These are phyloP conservation scores for Netelia melanura DNA, from an alignment of 2,888 invertebrate species.

Conservation along the genomic window DNA sequence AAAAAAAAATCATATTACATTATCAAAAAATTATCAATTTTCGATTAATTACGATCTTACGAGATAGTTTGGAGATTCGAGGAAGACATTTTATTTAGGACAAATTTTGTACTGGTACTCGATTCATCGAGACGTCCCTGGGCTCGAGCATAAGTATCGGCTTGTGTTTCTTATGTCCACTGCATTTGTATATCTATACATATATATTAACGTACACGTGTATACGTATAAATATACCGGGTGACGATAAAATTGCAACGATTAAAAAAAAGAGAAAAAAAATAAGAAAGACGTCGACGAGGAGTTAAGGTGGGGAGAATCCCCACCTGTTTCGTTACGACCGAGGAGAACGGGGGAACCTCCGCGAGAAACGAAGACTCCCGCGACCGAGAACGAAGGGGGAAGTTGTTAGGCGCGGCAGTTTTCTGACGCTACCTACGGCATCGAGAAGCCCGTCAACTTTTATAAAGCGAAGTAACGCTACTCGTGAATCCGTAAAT, in stretches of 20 bases:
- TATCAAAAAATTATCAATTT: no score
- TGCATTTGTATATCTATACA: neutral
- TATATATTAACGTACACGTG: neutral
- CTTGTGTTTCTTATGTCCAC: slow-evolving; percentile 14
- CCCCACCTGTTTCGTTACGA: slow-evolving; percentile 80
- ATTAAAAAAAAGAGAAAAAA: neutral
- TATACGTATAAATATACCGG: slow-evolving; percentile 42
- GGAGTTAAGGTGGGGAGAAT: slow-evolving; percentile 66
- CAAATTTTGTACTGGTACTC: slow-evolving; percentile 21
- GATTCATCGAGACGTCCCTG: slow-evolving; percentile 45
- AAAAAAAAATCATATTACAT: no score
- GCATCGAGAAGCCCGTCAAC: slow-evolving; percentile 70
- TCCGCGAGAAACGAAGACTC: slow-evolving; percentile 65
- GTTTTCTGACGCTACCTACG: slow-evolving; percentile 79
- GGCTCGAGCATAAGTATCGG: slow-evolving; percentile 24
- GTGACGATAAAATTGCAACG: slow-evolving; percentile 23
- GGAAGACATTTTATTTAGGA: neutral
- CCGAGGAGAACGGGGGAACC: slow-evolving; percentile 69
- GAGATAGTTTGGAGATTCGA: neutral
- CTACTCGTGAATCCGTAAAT: slow-evolving; percentile 9
- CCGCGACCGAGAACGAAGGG: slow-evolving; percentile 63
- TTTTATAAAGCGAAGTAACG: slow-evolving; percentile 23
- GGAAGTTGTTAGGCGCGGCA: slow-evolving; percentile 78
- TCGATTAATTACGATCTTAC: no score
- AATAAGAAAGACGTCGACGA: neutral